These are phyloP conservation scores for Drosophila repleta DNA, from an alignment of 1,140 invertebrate species.

Conservation along the genomic window DNA sequence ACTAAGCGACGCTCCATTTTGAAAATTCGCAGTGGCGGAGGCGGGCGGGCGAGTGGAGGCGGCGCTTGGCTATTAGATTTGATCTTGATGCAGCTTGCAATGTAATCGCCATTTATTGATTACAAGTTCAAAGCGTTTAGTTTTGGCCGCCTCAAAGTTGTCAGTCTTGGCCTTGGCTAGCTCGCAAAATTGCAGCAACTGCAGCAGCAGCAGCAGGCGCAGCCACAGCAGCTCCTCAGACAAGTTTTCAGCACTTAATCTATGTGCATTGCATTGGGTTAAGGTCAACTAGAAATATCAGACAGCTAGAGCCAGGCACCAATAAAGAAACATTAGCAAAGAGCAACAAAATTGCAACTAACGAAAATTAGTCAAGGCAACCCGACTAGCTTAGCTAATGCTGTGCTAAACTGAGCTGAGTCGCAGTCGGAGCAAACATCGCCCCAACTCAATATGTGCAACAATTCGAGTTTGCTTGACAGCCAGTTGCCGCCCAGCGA, in stretches of 20 bases:
- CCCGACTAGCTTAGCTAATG: slow-evolving; percentile 10
- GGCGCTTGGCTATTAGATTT: slow-evolving; percentile 10
- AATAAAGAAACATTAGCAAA: slow-evolving; percentile 57
- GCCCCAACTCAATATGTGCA: slow-evolving; percentile 17
- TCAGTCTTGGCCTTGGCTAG: slow-evolving; percentile 76
- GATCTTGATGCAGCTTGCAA: slow-evolving; percentile 66
- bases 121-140: slow-evolving; percentile 81
- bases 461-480: slow-evolving; percentile 13
- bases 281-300: slow-evolving; percentile 82
- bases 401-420: neutral
- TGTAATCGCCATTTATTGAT: slow-evolving; percentile 76
- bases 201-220: slow-evolving; percentile 17
- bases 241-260: slow-evolving; percentile 78
- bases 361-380: slow-evolving; percentile 52
- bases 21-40: slow-evolving; percentile 36
- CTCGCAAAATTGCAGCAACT: slow-evolving; percentile 68
- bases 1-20: slow-evolving; percentile 40
- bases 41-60: neutral
- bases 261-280: slow-evolving; percentile 81
- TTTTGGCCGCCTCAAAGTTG: slow-evolving; percentile 75
- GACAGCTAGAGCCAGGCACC: slow-evolving; percentile 44
- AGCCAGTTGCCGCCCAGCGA: neutral
- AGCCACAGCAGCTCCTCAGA: slow-evolving; percentile 67
- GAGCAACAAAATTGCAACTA: slow-evolving; percentile 51
- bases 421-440: slow-evolving; percentile 18